A percentile compares a stretch with the other conserved stretches of the same genome.
phyloP scores from a whole-genome alignment of 2,888 invertebrate species.

The Hoplodrina blanda region DNA sequence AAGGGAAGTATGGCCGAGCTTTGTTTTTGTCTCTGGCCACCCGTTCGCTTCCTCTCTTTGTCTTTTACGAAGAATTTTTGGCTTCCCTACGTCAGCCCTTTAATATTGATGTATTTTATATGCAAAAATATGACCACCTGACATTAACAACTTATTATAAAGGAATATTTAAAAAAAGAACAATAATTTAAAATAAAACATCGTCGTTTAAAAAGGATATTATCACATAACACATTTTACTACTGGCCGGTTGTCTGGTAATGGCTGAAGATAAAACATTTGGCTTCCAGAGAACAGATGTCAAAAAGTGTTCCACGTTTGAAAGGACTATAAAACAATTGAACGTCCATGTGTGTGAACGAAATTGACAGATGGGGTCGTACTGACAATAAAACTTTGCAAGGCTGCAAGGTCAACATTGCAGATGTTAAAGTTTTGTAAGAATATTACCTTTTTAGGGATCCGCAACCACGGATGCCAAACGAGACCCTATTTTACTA shows the following conservation, averaged over 20 bases:
- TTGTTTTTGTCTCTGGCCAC: conserved; percentile 84
- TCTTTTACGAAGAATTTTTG: conserved; percentile 82
- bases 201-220: conserved; percentile 10
- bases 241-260: conserved; percentile 24
- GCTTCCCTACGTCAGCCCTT: conserved; percentile 80
- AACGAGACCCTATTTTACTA: too few species aligned
- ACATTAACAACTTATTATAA: conserved; percentile 24
- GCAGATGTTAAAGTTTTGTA: conserved; percentile 61
- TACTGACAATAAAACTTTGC: conserved; percentile 60
- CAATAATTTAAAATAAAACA: conserved; percentile 3
- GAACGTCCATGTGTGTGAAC: conserved; percentile 45
- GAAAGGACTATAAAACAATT: conserved; percentile 63
- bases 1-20: conserved; percentile 77
- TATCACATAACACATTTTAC: conserved; percentile 24
- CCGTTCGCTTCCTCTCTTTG: conserved; percentile 88
- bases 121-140: conserved; percentile 68
- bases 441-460: conserved; percentile 37
- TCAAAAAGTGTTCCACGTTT: conserved; percentile 56
- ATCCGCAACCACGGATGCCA: too few species aligned
- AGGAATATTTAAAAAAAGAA: conserved; percentile 14
- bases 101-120: conserved; percentile 75
- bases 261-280: conserved; percentile 55
- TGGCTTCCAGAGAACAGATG: conserved; percentile 62
- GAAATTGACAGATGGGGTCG: conserved; percentile 62
- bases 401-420: conserved; percentile 58